Percentiles rank a stretch among this genome's conserved stretches.
Conservation (phyloP, 2,797 vertebrate species). For the Hoplostethus mediterraneus region DNA sequence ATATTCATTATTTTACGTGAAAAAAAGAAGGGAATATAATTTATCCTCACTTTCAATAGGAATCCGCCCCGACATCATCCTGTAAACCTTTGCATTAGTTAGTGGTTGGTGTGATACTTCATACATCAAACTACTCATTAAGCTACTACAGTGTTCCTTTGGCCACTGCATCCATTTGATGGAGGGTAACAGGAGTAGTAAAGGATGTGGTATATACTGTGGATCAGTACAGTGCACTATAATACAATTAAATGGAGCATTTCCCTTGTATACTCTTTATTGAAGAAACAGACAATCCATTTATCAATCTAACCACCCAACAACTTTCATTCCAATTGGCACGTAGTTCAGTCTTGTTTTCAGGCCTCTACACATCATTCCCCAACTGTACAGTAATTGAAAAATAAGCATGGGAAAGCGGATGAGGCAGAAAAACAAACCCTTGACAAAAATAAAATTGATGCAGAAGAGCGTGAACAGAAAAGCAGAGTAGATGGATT, state of each 20-base stretch:
- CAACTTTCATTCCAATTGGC: slow-evolving; percentile 16
- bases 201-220: background rate
- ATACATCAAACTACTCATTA: too few relatives aligned
- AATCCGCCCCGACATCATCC: too few relatives aligned
- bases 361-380: slow-evolving; percentile 2
- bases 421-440: slow-evolving; percentile 30
- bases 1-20: too few relatives aligned
- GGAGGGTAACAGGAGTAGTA: background rate
- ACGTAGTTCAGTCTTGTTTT: slow-evolving; percentile 24
- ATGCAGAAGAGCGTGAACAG: slow-evolving; percentile 29
- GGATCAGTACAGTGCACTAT: background rate
- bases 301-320: background rate
- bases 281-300: background rate
- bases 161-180: background rate
- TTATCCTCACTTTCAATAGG: too few relatives aligned
- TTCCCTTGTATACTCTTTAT: background rate
- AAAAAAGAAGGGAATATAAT: too few relatives aligned
- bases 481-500: slow-evolving; percentile 41
- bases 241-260: background rate
- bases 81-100: too few relatives aligned
- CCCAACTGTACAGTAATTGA: slow-evolving; percentile 20
- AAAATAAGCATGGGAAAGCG: slow-evolving; percentile 6
- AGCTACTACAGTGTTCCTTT: too few relatives aligned
- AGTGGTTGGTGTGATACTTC: too few relatives aligned
- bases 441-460: slow-evolving; percentile 31